Evolutionary conservation across 2,113 vertebrate genomes (phyloP), one percentile per base, ranked within the genome.

Genomic region (Prochilodus magdalenae): DNA sequence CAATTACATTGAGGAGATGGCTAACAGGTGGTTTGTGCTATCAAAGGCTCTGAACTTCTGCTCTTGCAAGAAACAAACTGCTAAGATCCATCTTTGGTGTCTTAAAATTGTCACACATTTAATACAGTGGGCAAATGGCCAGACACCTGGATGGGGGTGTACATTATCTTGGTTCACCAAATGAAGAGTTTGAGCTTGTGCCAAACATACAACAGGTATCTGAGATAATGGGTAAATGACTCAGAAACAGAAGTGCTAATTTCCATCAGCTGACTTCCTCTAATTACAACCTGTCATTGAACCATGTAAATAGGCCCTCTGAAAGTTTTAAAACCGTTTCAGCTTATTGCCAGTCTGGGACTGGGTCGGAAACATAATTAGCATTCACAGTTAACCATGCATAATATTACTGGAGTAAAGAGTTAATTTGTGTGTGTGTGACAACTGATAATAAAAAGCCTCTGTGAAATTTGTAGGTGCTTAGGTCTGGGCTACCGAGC

Each of bases 271-370:
- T 14, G 47, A 30, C 27, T 57, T 57, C 44, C 66, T 69, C 47
- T 44, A 69, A 55, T 30, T 55, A 47, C 63, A 78, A 24, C 29
- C 69, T 30, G n/a, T 36, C 22, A 78, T 26, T 78, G 76, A 78
- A 67, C 65, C 29, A 73, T 70, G 49, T 22, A 79, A 57, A 53
- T 55, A 40, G n/a, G 22, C 22, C 30, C 26, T 29, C 8, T 30
- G 44, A 77, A 77, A 33, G 40, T 51, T 65, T 13, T 22, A 18
- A 69, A n/a, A 22, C 66, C 33, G 44, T 36, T 69, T 11, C 65
- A 67, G 66, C 65, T 20, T 22, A 51, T 16, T 55, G 20, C 22
- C 20, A 55, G 53, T 55, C 53, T 22, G 14, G 20, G 53, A 14
- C 53, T 55, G 53, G 4, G 4, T 20, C 2, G 20, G 20, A 22